Evolutionary conservation across 2,888 invertebrate genomes (phyloP).

Genomic region (Plusia festucae): DNA sequence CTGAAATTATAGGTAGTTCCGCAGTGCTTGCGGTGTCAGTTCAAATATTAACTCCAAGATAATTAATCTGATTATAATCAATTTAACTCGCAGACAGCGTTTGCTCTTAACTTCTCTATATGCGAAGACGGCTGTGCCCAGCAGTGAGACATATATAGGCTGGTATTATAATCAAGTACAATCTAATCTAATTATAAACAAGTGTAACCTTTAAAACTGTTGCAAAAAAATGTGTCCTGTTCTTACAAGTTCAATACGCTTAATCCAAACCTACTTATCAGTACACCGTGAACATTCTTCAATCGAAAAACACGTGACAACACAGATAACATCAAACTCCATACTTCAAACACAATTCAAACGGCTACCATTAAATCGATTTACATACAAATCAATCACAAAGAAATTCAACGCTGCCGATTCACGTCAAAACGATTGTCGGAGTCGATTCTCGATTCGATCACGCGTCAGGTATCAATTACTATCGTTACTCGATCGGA

Average conservation of each 20-base stretch:
- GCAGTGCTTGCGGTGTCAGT: too few relatives aligned
- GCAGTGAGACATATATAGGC: too few relatives aligned
- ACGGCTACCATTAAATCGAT: slow-evolving; percentile 47
- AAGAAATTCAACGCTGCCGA: slow-evolving; percentile 50
- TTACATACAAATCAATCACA: slow-evolving; percentile 55
- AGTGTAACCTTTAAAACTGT: not conserved
- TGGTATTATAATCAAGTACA: too few relatives aligned
- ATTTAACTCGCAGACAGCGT: too few relatives aligned
- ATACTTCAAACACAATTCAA: slow-evolving; percentile 34
- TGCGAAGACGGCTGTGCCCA: too few relatives aligned
- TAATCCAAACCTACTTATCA: slow-evolving; percentile 1
- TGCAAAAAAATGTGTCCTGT: not conserved
- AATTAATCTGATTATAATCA: too few relatives aligned
- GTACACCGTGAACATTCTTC: slow-evolving; percentile 3
- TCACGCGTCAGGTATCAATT: slow-evolving; percentile 57
- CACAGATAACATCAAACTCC: slow-evolving; percentile 27
- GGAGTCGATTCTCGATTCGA: slow-evolving; percentile 51
- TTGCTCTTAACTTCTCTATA: too few relatives aligned
- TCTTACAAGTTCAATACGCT: not conserved
- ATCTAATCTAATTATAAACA: too few relatives aligned
- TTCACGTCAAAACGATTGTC: slow-evolving; percentile 51
- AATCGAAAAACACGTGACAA: slow-evolving; percentile 21
- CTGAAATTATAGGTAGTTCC: too few relatives aligned
- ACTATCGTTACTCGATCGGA: slow-evolving; percentile 57
- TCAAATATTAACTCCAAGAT: too few relatives aligned